Evolutionary conservation across 2,113 vertebrate genomes (phyloP).

Genomic region (Zosterops japonicus): DNA sequence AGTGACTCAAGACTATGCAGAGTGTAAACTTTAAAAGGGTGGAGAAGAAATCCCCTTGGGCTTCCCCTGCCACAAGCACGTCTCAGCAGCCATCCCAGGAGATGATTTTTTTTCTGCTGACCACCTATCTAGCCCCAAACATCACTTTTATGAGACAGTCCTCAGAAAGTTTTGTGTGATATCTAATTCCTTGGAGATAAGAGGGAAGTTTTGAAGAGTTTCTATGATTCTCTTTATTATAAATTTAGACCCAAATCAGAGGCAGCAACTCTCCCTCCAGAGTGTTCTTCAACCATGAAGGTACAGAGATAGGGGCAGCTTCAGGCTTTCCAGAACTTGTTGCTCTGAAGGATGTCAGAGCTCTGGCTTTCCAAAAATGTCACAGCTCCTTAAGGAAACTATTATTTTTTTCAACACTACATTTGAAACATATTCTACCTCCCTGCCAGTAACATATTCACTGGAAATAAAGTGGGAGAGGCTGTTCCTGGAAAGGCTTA

Average conservation of each 20-base stretch:
- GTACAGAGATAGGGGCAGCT: neutral
- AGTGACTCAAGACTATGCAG: neutral
- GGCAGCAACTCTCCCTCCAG: rapidly evolving
- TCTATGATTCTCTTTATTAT: neutral
- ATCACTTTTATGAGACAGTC: neutral
- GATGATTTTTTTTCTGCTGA: neutral
- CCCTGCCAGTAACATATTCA: neutral
- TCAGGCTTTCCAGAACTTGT: neutral
- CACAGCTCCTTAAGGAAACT: neutral
- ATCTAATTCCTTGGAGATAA: neutral
- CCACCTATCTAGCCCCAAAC: neutral
- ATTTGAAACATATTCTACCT: constrained; percentile 22
- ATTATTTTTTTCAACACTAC: neutral
- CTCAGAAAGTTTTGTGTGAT: neutral
- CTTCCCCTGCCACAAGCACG: neutral
- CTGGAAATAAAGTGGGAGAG: neutral
- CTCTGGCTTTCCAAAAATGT: constrained; percentile 41
- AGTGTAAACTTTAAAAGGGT: neutral
- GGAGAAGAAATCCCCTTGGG: neutral
- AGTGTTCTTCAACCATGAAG: neutral
- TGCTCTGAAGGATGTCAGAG: neutral
- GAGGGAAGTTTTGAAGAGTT: neutral
- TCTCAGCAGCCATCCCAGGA: neutral
- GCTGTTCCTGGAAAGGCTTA: constrained; percentile 32
- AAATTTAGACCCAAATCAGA: neutral